phyloP scores from a whole-genome alignment of 2,113 vertebrate genomes.

The Eurypyga helias region DNA sequence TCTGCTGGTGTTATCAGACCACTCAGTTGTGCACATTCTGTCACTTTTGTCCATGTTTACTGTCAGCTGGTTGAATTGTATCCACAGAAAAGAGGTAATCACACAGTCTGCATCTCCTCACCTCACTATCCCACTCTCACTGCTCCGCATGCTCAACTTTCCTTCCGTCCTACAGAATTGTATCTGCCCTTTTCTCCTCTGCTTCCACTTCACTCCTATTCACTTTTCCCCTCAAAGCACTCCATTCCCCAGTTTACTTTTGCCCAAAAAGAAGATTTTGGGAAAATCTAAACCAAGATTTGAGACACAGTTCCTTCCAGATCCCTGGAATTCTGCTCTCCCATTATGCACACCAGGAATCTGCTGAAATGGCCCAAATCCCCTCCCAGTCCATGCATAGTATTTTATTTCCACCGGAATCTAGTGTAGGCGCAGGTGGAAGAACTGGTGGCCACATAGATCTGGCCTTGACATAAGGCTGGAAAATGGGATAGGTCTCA shows the following conservation, averaged over 20 bases:
- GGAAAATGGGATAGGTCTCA: not conserved
- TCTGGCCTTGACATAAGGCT: not conserved
- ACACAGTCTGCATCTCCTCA: not conserved
- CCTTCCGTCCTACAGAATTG: not conserved
- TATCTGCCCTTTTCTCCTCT: not conserved
- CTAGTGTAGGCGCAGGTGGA: not conserved
- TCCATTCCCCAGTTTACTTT: not conserved
- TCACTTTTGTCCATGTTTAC: not conserved
- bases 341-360: not conserved
- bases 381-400: not conserved
- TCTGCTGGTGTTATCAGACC: not conserved
- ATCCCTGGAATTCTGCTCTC: not conserved
- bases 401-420: not conserved
- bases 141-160: rapidly evolving
- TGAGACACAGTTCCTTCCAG: not conserved
- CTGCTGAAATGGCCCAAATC: not conserved
- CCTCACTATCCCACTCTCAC: no score
- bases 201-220: not conserved
- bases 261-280: not conserved
- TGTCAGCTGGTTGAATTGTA: not conserved
- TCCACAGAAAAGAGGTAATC: not conserved
- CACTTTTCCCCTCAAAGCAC: not conserved
- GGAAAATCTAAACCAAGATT: not conserved
- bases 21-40: not conserved
- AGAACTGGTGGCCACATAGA: not conserved